Base-by-base conservation (phyloP, 2,888 invertebrate species). In the Leptinotarsa tumamoca region DNA sequence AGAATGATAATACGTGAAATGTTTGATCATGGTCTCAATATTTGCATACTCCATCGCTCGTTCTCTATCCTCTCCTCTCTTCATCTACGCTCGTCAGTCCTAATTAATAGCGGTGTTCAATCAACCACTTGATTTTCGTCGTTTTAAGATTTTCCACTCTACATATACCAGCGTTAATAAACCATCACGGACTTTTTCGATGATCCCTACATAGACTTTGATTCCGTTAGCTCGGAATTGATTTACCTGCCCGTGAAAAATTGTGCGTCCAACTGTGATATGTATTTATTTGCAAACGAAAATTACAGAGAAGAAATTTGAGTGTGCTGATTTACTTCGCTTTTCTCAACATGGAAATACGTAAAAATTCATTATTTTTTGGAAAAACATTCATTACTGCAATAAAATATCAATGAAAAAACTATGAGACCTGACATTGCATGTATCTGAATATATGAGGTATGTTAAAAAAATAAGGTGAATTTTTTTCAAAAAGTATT, bases 91-190 rank as follows among this genome's bases (percentile, higher is more conserved):
- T 2, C 23, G 58, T 27, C 58, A 23, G 15, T 14, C 58, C 23
- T 27, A 58, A 58, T 58, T 58, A 27, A 58, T 58, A 15, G 23
- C 58, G 58, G 58, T 58, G 23, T 27, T 58, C 58, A 5, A 58
- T 58, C 58, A 58, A 58, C 58, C 58, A 58, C 58, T 17, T 58
- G 58, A 58, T 58, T 58, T 58, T 58, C 23, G 23, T 58, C 58
- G 58, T 58, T 58, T 27, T 17, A 15, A 58, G 23, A 58, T 58
- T 58, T 58, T 23, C 58, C 58, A 58, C 58, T 58, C 23, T 58
- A 58, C 58, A 58, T 58, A 58, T 23, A 58, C 23, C 23, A 58
- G 2, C 58, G 58, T 58, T 23, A 58, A 58, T 58, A 58, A 23
- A 58, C 58, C 58, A 21, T 58, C 15, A 58, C 23, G 58, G 10